phyloP scores from a whole-genome alignment of 1,140 invertebrate genomes.

The Drosophila micromelanica region DNA sequence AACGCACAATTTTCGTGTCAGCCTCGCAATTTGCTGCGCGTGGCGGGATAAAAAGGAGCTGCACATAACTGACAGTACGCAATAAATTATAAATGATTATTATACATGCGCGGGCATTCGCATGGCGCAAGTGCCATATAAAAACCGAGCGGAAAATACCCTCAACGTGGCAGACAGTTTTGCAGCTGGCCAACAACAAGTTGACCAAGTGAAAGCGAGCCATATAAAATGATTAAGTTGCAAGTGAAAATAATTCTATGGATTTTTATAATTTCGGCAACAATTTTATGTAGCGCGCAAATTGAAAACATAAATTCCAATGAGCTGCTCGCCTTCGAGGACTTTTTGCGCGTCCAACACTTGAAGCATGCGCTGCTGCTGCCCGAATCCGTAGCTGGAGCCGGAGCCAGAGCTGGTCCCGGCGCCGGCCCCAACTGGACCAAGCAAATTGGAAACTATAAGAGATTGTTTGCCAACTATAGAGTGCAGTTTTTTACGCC shows the following conservation, averaged over 20 bases:
- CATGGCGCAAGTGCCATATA: constrained; percentile 33
- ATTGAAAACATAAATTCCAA: constrained; percentile 81
- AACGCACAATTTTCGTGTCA: constrained; percentile 64
- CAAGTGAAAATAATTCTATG: constrained; percentile 81
- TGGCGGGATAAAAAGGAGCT: constrained; percentile 25
- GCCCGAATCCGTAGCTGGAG: neutral
- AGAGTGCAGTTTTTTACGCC: constrained; percentile 63
- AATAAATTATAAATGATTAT: constrained; percentile 67
- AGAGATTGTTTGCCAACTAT: constrained; percentile 63
- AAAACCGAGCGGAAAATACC: constrained; percentile 9
- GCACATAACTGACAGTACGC: constrained; percentile 43
- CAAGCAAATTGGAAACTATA: constrained; percentile 45
- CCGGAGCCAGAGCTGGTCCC: neutral
- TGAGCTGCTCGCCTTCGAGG: constrained; percentile 67
- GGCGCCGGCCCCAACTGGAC: neutral
- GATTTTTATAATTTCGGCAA: constrained; percentile 74
- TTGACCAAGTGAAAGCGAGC: constrained; percentile 55
- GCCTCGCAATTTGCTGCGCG: constrained; percentile 52
- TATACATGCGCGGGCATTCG: constrained; percentile 21
- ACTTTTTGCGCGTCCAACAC: constrained; percentile 62
- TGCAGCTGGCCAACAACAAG: constrained; percentile 3
- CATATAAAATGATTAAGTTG: constrained; percentile 78
- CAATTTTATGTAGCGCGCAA: constrained; percentile 64
- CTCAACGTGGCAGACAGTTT: neutral
- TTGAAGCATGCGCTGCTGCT: constrained; percentile 61